Evolutionary conservation across 2,888 invertebrate genomes (phyloP).

Genomic region (Epirrhoe tristata): DNA sequence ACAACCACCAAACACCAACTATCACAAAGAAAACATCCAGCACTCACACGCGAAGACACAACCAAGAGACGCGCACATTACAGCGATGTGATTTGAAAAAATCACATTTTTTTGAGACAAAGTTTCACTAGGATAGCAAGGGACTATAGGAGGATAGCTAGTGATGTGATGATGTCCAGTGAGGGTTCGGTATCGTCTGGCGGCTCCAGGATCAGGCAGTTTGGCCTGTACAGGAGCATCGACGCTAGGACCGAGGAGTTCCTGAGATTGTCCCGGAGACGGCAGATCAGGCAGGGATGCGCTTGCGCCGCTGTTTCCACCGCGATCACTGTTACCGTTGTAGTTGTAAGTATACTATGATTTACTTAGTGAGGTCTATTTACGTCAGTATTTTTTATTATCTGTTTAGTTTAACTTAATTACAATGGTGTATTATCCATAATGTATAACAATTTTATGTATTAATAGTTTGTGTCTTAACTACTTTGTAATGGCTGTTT

Average conservation of each 20-base stretch:
- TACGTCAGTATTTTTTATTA: not conserved
- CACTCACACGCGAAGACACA: conserved; percentile 59
- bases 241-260: conserved; percentile 78
- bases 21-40: conserved; percentile 70
- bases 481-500: too few relatives aligned
- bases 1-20: conserved; percentile 53
- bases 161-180: conserved; percentile 61
- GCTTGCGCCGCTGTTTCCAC: conserved; percentile 77
- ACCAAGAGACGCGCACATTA: conserved; percentile 50
- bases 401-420: not conserved
- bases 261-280: conserved; percentile 67
- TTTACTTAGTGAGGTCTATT: not conserved
- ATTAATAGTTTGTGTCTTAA: too few relatives aligned
- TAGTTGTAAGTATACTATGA: conserved; percentile 68
- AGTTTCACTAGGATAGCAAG: not conserved
- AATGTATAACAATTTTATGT: too few relatives aligned
- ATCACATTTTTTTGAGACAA: not conserved
- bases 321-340: conserved; percentile 75
- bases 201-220: conserved; percentile 67
- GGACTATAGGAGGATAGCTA: not conserved
- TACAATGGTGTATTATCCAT: not conserved
- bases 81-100: conserved; percentile 19
- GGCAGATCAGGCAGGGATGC: conserved; percentile 77
- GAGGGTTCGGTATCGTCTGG: conserved; percentile 62
- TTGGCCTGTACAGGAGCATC: conserved; percentile 75